Evolutionary conservation across 2,113 vertebrate species (phyloP), one percentile per base, ranked within the genome.

Genomic region (Sceloporus undulatus): DNA sequence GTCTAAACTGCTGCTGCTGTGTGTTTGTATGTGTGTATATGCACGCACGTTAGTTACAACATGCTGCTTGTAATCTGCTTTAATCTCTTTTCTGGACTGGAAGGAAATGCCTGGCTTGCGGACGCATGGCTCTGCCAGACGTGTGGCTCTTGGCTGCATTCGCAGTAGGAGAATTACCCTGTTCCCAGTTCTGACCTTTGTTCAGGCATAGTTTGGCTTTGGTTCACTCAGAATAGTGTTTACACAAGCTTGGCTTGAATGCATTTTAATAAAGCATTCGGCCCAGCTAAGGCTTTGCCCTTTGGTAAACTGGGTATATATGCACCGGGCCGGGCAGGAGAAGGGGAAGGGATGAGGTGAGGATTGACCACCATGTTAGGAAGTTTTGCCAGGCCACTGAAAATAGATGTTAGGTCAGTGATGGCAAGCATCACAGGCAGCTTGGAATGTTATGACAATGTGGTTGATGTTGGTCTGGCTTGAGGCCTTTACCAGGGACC

Each of bases 51-150:
- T n/a, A 74, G 25, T 85, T 80, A 73, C 54, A 83, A 71, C 75
- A 76, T 88, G 74, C 21, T 78, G 81, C 77, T 84, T 84, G 74
- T 84, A 84, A 88, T 88, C 87, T 84, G 87, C 62, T 79, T 79
- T 79, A 85, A 85, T 85, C 82, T 85, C 82, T 85, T 62, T 79
- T 40, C 87, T 85, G 82, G 76, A 85, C 10, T 65, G 54, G 52
- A 89, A 79, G 68, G 82, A 71, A 59, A 85, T 89, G 76, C 76
- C 68, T 85, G 68, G 66, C 76, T 79, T 73, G 56, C 10, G 34
- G 65, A 79, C 2, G 27, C 27, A 62, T 16, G 75, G 25, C 77
- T 71, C 27, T 88, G 87, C 82, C 82, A 85, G 34, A 79, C 76
- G 77, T 79, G 68, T 73, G 82, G 65, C 82, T 80, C 42, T 85